Evolutionary conservation across 2,113 vertebrate species (phyloP).

Genomic region (Scopus umbretta): DNA sequence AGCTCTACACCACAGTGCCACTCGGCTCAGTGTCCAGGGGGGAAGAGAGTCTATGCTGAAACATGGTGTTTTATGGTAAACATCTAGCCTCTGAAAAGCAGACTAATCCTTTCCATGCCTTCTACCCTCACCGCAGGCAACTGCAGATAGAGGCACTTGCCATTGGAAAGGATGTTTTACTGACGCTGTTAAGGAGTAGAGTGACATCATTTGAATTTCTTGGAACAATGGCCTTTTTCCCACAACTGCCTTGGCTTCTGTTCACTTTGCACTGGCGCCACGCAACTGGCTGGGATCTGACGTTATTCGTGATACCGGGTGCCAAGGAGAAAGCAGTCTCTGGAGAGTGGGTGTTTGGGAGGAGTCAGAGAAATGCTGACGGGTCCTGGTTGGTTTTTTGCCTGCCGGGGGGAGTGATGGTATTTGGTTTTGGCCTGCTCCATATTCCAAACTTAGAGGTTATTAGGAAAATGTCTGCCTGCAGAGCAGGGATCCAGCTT

Average conservation of each 20-base stretch:
- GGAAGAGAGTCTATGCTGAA: neutral
- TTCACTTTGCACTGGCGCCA: neutral
- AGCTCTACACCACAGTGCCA: rapidly evolving
- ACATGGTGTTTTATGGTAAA: neutral
- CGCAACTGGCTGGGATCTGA: neutral
- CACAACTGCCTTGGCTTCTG: slow-evolving; percentile 17
- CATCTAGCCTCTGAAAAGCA: neutral
- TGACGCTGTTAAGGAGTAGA: neutral
- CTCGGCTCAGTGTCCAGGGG: rapidly evolving
- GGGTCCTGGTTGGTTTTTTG: neutral
- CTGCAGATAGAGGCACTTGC: neutral
- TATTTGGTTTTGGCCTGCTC: neutral
- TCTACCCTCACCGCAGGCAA: neutral
- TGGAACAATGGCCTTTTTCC: slow-evolving; percentile 30
- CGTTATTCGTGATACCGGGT: neutral
- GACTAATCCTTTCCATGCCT: neutral
- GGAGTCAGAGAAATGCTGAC: neutral
- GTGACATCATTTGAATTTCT: slow-evolving; percentile 28
- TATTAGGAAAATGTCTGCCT: neutral
- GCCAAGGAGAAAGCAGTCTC: neutral
- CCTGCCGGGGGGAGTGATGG: rapidly evolving
- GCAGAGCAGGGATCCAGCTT: neutral
- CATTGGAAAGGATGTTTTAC: neutral
- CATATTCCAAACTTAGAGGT: neutral
- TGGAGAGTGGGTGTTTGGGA: neutral